These are phyloP conservation scores for Apodemus speciosus DNA, from an alignment of 2,113 vertebrate species.

Conservation along the genomic window DNA sequence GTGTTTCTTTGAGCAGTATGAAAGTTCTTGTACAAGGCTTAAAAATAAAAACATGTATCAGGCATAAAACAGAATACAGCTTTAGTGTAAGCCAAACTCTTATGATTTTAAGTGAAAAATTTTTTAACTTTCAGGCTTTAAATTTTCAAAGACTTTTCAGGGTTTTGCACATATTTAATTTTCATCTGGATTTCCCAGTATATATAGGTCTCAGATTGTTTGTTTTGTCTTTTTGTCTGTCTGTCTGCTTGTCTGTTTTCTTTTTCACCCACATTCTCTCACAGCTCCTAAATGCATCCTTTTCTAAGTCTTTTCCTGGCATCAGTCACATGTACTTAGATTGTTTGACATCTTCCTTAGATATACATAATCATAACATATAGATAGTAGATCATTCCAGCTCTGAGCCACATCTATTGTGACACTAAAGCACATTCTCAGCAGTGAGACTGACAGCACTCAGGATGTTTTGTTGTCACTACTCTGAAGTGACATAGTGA, in stretches of 20 bases:
- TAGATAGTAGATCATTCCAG: neutral
- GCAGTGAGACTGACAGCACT: neutral
- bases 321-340: neutral
- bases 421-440: conserved; percentile 1
- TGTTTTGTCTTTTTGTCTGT: too few species aligned
- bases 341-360: neutral
- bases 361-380: neutral
- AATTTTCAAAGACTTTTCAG: neutral
- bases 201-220: neutral
- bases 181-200: neutral
- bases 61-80: neutral
- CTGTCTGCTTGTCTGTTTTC: too few species aligned
- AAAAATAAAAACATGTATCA: conserved; percentile 32
- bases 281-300: neutral
- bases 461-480: neutral
- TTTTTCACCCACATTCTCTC: neutral
- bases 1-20: neutral
- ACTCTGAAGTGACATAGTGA: neutral
- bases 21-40: neutral
- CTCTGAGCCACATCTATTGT: neutral
- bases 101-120: neutral
- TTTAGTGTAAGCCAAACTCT: neutral
- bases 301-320: neutral
- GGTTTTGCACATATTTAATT: neutral
- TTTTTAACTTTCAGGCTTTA: conserved; percentile 7